Conservation (phyloP, 2,888 invertebrate genomes). For the Crocallis elinguaria region DNA sequence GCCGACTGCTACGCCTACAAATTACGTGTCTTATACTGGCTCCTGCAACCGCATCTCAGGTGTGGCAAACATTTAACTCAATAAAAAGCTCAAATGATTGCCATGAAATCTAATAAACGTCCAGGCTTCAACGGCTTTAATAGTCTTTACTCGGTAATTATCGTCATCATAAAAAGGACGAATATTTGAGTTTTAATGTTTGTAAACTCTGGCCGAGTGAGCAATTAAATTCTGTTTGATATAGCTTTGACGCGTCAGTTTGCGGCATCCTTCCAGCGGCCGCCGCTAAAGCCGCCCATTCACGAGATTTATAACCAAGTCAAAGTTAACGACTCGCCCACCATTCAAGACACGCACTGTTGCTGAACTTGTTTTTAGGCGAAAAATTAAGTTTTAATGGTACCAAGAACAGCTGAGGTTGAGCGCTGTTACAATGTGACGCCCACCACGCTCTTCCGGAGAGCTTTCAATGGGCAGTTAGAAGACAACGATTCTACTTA, state of each 20-base stretch:
- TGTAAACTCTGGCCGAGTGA: conserved; percentile 57
- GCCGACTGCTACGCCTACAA: conserved; percentile 1
- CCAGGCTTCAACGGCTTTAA: conserved; percentile 25
- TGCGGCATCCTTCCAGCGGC: conserved; percentile 60
- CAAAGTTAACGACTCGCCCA: conserved; percentile 72
- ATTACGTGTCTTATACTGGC: not conserved
- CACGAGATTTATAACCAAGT: conserved; percentile 74
- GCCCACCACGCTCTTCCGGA: conserved; percentile 45
- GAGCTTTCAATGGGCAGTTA: conserved; percentile 29
- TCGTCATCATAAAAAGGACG: conserved; percentile 46
- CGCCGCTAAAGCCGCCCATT: conserved; percentile 69
- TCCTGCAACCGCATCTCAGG: conserved; percentile 2
- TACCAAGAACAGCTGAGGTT: conserved; percentile 63
- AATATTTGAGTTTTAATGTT: conserved; percentile 55
- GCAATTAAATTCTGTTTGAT: conserved; percentile 75
- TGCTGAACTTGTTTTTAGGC: conserved; percentile 63
- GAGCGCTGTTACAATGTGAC: conserved; percentile 57
- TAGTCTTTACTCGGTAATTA: conserved; percentile 46
- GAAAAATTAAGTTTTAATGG: conserved; percentile 68
- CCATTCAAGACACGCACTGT: conserved; percentile 72
- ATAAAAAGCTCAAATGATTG: conserved; percentile 25
- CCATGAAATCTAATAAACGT: conserved; percentile 30
- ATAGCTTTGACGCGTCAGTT: conserved; percentile 64
- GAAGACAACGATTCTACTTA: too few relatives aligned
- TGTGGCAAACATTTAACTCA: conserved; percentile 11